A percentile compares a stretch with the other conserved stretches of the same genome.
Conservation (phyloP, 2,113 vertebrate genomes). For the Todiramphus saurophagus region DNA sequence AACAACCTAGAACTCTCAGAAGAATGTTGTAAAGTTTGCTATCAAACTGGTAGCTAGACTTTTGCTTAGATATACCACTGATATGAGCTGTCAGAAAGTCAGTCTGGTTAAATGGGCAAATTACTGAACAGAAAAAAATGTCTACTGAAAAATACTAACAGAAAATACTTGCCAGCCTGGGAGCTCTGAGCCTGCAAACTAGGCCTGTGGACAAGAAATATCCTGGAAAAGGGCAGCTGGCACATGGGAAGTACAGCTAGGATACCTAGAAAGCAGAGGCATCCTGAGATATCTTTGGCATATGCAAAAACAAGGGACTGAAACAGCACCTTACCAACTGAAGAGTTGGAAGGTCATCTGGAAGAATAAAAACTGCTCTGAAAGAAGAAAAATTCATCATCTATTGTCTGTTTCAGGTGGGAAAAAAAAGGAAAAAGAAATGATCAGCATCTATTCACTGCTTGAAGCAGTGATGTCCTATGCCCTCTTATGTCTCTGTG, state of each 20-base stretch:
- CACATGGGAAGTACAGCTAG: not conserved
- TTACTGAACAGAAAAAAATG: not conserved
- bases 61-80: not conserved
- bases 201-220: not conserved
- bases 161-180: not conserved
- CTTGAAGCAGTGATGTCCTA: not conserved
- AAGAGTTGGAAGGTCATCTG: not conserved
- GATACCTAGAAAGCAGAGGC: not conserved
- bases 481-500: not conserved
- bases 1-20: not conserved
- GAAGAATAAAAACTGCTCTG: not conserved
- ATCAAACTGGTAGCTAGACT: not conserved
- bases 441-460: not conserved
- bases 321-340: not conserved
- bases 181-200: not conserved
- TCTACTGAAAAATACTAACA: not conserved
- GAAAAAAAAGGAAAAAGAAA: not conserved
- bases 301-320: not conserved
- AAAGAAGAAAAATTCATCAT: not conserved
- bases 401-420: not conserved
- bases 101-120: not conserved
- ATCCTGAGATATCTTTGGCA: not conserved
- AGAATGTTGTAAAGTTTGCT: slow-evolving; percentile 25
- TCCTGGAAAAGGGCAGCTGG: not conserved
- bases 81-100: not conserved